Conservation (phyloP, 1,140 invertebrate genomes). For the Drosophila nannoptera region DNA sequence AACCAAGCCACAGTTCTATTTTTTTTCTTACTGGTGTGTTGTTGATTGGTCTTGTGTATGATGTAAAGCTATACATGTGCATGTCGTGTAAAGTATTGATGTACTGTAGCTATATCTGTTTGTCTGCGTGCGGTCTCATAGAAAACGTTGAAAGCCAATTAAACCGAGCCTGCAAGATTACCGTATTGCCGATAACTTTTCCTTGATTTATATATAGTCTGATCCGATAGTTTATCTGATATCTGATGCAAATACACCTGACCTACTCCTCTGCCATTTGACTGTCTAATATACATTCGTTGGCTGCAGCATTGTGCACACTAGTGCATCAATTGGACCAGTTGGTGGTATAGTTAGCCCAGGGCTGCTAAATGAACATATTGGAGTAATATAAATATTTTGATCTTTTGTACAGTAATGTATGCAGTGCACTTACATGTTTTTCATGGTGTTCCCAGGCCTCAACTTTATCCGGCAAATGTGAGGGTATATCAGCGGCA, state of each 20-base stretch:
- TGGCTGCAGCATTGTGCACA: slow-evolving; percentile 28
- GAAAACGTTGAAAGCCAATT: slow-evolving; percentile 54
- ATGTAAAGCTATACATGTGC: not conserved
- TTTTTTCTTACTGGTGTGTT: slow-evolving; percentile 18
- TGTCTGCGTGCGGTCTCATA: slow-evolving; percentile 26
- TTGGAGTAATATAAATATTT: not conserved
- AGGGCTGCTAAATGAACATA: slow-evolving; percentile 51
- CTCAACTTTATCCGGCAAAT: slow-evolving; percentile 74
- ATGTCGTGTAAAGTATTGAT: not conserved
- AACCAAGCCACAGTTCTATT: slow-evolving; percentile 23
- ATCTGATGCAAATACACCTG: slow-evolving; percentile 3
- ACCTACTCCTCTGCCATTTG: slow-evolving; percentile 1
- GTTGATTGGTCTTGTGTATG: not conserved
- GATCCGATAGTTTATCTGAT: not conserved
- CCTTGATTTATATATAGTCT: slow-evolving; percentile 10
- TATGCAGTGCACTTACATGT: slow-evolving; percentile 59
- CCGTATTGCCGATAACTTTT: slow-evolving; percentile 15
- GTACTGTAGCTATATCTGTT: not conserved
- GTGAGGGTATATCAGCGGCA: slow-evolving; percentile 55
- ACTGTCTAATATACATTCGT: not conserved
- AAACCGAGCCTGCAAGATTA: slow-evolving; percentile 19
- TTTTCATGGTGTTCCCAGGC: slow-evolving; percentile 78
- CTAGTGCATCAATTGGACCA: slow-evolving; percentile 72
- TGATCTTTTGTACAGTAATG: not conserved
- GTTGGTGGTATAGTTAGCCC: slow-evolving; percentile 71